These are phyloP conservation scores for Ophion obscuratus DNA, from an alignment of 2,888 invertebrate species.

Conservation along the genomic window DNA sequence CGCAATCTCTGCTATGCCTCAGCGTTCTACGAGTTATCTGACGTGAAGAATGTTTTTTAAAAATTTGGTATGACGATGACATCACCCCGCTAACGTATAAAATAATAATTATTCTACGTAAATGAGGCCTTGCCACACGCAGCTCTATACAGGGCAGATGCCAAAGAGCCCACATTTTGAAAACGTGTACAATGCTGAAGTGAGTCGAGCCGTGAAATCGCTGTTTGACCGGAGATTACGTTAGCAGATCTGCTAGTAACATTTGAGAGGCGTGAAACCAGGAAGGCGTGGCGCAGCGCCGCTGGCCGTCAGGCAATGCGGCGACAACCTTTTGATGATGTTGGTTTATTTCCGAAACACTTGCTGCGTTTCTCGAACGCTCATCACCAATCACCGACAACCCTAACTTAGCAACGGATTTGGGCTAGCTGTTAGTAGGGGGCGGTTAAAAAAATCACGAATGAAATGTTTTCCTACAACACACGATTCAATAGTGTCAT, in stretches of 20 bases:
- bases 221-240: conserved; percentile 80
- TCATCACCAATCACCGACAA: conserved; percentile 33
- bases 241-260: conserved; percentile 75
- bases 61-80: too few relatives aligned
- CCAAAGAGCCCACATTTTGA: conserved; percentile 9
- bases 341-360: conserved; percentile 37
- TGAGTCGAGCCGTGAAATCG: conserved; percentile 79
- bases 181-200: conserved; percentile 62
- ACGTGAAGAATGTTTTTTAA: background rate
- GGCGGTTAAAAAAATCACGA: background rate
- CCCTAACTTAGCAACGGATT: conserved; percentile 35
- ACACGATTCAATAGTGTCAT: background rate
- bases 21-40: background rate
- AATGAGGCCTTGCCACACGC: too few relatives aligned
- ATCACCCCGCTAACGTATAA: too few relatives aligned
- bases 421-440: conserved; percentile 9
- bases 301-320: conserved; percentile 56
- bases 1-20: background rate
- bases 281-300: conserved; percentile 78
- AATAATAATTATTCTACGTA: too few relatives aligned
- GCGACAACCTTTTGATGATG: conserved; percentile 41
- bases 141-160: background rate
- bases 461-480: too few relatives aligned
- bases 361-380: conserved; percentile 53
- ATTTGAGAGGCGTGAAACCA: conserved; percentile 78